A percentile compares a stretch with the other conserved stretches of the same genome.
phyloP scores from a whole-genome alignment of 2,113 vertebrate genomes.

The Chaetodon auriga region DNA sequence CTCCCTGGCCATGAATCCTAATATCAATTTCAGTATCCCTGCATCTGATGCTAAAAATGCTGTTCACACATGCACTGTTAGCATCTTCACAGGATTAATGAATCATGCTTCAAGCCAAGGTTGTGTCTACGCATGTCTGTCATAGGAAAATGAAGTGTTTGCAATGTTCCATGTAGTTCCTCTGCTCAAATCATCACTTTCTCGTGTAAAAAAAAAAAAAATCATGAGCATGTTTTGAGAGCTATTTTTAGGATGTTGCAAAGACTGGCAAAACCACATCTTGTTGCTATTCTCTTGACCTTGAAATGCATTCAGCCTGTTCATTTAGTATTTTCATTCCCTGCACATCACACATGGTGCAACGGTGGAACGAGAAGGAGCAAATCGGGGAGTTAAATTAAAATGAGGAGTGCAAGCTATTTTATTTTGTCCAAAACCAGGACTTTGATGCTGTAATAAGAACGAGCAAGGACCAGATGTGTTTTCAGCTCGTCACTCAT shows the following conservation, averaged over 20 bases:
- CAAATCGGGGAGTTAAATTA: neutral
- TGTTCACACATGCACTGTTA: constrained; percentile 31
- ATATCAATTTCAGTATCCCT: constrained; percentile 23
- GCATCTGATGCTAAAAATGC: constrained; percentile 17
- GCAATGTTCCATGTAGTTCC: constrained; percentile 11
- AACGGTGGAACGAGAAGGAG: constrained; percentile 12
- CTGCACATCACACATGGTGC: constrained; percentile 13
- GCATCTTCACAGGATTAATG: constrained; percentile 64
- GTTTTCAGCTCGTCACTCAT: neutral
- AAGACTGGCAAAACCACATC: neutral
- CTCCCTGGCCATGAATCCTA: constrained; percentile 28
- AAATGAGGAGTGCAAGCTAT: constrained; percentile 3
- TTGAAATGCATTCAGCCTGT: constrained; percentile 35
- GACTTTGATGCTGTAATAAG: constrained; percentile 3
- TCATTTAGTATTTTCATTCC: constrained; percentile 14
- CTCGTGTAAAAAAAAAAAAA: constrained; percentile 31
- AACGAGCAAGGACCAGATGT: neutral
- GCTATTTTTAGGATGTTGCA: neutral
- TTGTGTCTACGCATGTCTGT: constrained; percentile 2
- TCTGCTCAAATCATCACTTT: constrained; percentile 41
- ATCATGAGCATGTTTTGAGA: constrained; percentile 56
- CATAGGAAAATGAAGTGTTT: constrained; percentile 5
- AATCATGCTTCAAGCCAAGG: constrained; percentile 49
- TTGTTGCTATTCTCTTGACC: constrained; percentile 22
- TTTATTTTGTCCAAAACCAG: constrained; percentile 6